Percentiles rank a stretch among this genome's conserved stretches.
These are phyloP conservation scores for Zosterops lateralis DNA, from an alignment of 2,113 vertebrate genomes.

Conservation along the genomic window DNA sequence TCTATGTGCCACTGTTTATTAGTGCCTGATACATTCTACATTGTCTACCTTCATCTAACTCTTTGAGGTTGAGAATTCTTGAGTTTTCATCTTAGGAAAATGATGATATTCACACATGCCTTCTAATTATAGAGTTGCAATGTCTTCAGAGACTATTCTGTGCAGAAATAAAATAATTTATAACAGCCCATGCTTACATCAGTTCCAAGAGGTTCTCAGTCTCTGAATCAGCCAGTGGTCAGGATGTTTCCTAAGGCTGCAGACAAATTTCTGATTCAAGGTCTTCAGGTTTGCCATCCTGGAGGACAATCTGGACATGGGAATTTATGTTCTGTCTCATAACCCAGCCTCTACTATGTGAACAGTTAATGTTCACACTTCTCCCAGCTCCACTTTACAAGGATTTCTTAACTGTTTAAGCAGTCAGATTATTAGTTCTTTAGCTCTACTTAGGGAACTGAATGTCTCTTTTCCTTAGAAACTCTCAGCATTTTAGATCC, in stretches of 20 bases:
- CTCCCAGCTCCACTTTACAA: not conserved
- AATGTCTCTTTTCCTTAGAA: not conserved
- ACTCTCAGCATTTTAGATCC: not conserved
- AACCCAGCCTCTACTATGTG: not conserved
- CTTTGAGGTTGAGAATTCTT: not conserved
- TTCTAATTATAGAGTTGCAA: not conserved
- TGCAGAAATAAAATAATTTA: not conserved
- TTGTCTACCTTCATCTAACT: not conserved
- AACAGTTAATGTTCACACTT: not conserved
- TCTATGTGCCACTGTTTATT: not conserved
- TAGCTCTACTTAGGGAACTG: not conserved
- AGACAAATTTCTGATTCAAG: not conserved
- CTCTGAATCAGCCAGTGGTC: not conserved
- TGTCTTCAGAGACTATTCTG: not conserved
- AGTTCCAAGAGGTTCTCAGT: not conserved
- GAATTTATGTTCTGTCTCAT: not conserved
- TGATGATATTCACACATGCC: not conserved
- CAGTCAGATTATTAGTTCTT: not conserved
- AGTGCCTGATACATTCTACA: not conserved
- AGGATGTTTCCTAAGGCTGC: not conserved
- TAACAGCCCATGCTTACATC: not conserved
- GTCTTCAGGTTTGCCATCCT: not conserved
- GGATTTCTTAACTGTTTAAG: not conserved
- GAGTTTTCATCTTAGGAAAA: not conserved
- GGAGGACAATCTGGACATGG: not conserved